Base-by-base conservation (phyloP, 2,797 vertebrate species). In the Acestrorhynchus altus region DNA sequence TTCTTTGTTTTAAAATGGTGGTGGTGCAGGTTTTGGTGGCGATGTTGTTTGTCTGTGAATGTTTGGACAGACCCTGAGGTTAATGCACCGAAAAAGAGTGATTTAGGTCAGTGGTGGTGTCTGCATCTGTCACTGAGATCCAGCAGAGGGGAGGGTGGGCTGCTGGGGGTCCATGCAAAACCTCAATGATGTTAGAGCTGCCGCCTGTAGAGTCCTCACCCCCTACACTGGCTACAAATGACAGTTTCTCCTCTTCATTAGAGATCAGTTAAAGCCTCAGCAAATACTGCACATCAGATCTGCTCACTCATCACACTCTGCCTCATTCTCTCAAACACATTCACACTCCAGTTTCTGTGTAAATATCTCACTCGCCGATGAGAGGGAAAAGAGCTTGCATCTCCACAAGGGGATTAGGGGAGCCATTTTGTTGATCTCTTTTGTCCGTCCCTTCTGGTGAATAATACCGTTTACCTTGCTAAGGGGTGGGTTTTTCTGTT, bases 21-120 rank as follows among this genome's bases (percentile, higher is more conserved):
- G 65, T 56, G 10, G 39, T 3, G 60, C 24, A 18, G 46, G 59
- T 35, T 69, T 56, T 72, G 35, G 47, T 74, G 69, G 47, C 26
- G 77, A 63, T 68, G 64, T 49, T 73, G 76, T 74, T 76, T 78
- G 75, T 70, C 51, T 54, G 54, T 75, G 72, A 10, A 74, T 75
- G 76, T 74, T 77, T 80, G 72, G 72, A 80, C 83, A 77, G 88
- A 86, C 83, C 72, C 39, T 7, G 76, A 83, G 89, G 92, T 92
- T 93, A 93, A 92, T 92, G 91, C 90, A 88, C 86, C 89, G 90
- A 89, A 91, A 91, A 92, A 90, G 88, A 91, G 89, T 91, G 91
- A 92, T 94, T 92, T 91, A 91, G 90, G 91, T 91, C 92, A 92
- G 86, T 79, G 88, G 83, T 86, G 22, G 87, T 89, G 88, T 89